Evolutionary conservation across 2,888 invertebrate genomes (phyloP).

Genomic region (Lamproptera curius): DNA sequence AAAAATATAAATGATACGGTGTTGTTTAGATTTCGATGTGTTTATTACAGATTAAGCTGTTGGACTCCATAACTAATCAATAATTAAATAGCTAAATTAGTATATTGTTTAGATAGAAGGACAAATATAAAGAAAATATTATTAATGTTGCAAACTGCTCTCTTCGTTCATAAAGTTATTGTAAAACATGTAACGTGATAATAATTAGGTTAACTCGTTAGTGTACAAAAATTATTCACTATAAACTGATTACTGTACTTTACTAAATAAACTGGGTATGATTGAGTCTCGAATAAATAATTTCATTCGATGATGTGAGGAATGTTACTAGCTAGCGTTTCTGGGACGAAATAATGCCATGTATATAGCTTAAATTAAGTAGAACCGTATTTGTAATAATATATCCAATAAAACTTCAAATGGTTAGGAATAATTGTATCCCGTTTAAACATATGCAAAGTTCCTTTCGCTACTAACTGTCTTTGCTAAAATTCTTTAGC

Average conservation of each 20-base stretch:
- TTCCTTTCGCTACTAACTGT: constrained; percentile 16
- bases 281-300: constrained; percentile 36
- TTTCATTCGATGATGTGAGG: constrained; percentile 31
- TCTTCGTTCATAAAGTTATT: constrained; percentile 28
- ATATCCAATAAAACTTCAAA: too few relatives aligned
- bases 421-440: constrained; percentile 36
- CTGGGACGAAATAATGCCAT: constrained; percentile 35
- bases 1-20: too few relatives aligned
- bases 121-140: constrained; percentile 1
- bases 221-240: constrained; percentile 58
- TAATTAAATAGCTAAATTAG: not conserved
- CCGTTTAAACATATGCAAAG: constrained; percentile 33
- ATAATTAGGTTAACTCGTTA: constrained; percentile 67
- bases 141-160: not conserved
- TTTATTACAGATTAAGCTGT: not conserved
- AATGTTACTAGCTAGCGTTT: constrained; percentile 48
- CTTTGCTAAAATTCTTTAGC: not conserved
- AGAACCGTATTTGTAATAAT: constrained; percentile 42
- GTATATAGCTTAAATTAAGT: constrained; percentile 56
- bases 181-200: constrained; percentile 72
- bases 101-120: constrained; percentile 5
- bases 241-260: constrained; percentile 45
- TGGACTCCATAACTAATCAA: not conserved
- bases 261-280: constrained; percentile 39
- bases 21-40: not conserved